Conservation (phyloP, 2,888 invertebrate species). For the Netelia virgata region DNA sequence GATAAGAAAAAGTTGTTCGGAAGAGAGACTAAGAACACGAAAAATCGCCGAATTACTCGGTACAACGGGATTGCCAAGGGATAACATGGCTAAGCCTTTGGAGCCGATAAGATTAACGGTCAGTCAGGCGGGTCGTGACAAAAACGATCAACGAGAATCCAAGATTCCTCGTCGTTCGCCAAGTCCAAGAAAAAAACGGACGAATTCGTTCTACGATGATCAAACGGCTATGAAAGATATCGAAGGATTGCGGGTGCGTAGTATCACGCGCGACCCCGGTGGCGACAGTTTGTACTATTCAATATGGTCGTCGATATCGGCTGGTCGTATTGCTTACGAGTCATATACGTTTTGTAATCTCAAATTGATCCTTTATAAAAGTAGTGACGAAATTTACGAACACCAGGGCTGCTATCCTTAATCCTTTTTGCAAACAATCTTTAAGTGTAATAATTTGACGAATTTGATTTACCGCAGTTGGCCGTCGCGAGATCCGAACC, state of each 20-base stretch:
- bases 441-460: neutral
- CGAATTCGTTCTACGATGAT: conserved; percentile 38
- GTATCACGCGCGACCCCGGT: neutral
- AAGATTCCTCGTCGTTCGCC: conserved; percentile 53
- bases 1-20: conserved; percentile 71
- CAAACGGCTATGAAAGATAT: conserved; percentile 64
- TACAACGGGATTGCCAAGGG: conserved; percentile 51
- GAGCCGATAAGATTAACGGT: conserved; percentile 73
- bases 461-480: conserved; percentile 26
- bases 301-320: neutral
- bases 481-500: conserved; percentile 42
- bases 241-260: conserved; percentile 67
- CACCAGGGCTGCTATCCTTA: too few species aligned
- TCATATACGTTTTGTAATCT: too few species aligned
- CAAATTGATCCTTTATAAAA: too few species aligned
- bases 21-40: conserved; percentile 62
- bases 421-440: neutral
- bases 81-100: conserved; percentile 70
- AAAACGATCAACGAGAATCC: conserved; percentile 65
- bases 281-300: neutral
- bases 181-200: conserved; percentile 66
- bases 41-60: conserved; percentile 77
- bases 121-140: conserved; percentile 64
- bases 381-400: too few species aligned
- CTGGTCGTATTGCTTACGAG: neutral